A percentile compares a stretch with the other conserved stretches of the same genome.
Conservation (phyloP, 2,797 vertebrate genomes). For the Rhodeus uyekii region DNA sequence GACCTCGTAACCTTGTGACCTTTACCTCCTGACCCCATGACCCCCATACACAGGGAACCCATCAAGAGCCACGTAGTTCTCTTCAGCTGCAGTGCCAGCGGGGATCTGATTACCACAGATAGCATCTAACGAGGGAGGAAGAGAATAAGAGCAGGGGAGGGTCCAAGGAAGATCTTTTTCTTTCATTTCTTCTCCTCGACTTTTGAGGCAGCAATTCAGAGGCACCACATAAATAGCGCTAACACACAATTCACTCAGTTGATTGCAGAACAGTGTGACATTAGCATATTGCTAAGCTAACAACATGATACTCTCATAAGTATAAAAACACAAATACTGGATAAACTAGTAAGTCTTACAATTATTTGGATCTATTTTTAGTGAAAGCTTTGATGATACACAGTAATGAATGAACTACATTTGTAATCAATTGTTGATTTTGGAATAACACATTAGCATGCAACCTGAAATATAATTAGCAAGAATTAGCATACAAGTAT, state of each 20-base stretch:
- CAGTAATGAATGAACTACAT: neutral
- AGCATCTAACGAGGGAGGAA: constrained; percentile 43
- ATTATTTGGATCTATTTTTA: neutral
- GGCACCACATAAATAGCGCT: neutral
- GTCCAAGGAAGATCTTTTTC: constrained; percentile 42
- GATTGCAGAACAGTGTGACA: neutral
- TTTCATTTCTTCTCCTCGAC: constrained; percentile 57
- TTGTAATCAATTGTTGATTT: neutral
- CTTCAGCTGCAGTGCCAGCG: constrained; percentile 42
- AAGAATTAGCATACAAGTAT: neutral
- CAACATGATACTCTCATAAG: neutral
- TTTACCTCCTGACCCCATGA: constrained; percentile 38
- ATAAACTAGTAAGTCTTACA: neutral
- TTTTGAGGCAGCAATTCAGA: neutral
- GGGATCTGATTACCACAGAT: constrained; percentile 57
- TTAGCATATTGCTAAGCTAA: neutral
- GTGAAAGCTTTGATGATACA: neutral
- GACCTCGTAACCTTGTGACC: constrained; percentile 56
- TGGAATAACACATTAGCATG: neutral
- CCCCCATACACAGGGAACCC: constrained; percentile 47
- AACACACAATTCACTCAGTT: neutral
- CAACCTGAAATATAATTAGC: neutral
- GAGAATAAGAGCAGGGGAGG: constrained; percentile 33
- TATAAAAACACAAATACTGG: neutral
- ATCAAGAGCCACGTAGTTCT: constrained; percentile 52